These are phyloP conservation scores for Gymnorhina tibicen DNA, from an alignment of 2,113 vertebrate species.

Conservation along the genomic window DNA sequence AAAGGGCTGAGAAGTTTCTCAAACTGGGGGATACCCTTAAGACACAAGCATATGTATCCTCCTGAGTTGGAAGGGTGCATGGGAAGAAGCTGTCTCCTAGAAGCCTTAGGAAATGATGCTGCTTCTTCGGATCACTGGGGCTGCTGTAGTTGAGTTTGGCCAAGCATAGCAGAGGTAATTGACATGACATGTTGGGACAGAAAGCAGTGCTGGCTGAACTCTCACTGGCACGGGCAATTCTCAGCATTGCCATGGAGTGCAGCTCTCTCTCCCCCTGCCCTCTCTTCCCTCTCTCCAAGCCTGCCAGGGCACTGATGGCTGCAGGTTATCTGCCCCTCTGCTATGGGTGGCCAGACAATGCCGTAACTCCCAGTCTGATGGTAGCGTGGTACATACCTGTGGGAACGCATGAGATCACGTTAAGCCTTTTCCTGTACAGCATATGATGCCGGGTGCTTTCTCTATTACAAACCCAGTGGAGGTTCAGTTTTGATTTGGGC, in stretches of 20 bases:
- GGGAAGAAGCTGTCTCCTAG: background rate
- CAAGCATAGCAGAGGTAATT: background rate
- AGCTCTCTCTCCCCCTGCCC: background rate
- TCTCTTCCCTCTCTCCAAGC: background rate
- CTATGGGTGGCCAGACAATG: background rate
- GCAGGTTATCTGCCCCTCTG: background rate
- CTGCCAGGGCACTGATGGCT: background rate
- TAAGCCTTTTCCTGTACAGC: background rate
- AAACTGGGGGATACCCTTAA: background rate
- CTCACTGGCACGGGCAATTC: background rate
- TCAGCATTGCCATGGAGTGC: background rate
- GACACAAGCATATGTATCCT: background rate
- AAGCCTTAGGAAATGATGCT: background rate
- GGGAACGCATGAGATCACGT: fast-evolving
- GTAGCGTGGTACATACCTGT: fast-evolving
- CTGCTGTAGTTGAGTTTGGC: background rate
- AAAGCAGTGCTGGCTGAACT: background rate
- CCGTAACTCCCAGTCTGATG: background rate
- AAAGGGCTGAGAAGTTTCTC: background rate
- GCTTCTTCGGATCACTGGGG: background rate
- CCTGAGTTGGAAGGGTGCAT: background rate
- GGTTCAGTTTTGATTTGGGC: background rate
- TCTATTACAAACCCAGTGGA: background rate
- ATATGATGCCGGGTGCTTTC: background rate
- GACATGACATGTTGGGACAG: background rate